phyloP scores from a whole-genome alignment of 2,888 invertebrate species.

The Lepidocyrtinus sp. region DNA sequence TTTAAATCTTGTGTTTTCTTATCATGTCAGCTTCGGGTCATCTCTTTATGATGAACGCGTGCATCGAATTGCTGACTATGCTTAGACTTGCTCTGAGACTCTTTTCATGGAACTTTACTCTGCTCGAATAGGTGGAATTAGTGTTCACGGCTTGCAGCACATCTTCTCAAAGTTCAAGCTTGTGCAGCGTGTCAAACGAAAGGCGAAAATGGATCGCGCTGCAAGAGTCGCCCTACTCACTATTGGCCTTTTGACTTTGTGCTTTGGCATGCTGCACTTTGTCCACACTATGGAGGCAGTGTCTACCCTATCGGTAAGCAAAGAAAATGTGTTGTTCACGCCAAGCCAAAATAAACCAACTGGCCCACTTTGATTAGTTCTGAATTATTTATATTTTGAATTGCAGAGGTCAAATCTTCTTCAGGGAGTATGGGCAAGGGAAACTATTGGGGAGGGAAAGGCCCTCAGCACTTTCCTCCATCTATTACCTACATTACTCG shows the following conservation, averaged over 20 bases:
- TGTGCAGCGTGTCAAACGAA: slow-evolving; percentile 57
- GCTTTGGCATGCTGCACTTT: slow-evolving; percentile 61
- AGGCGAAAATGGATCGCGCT: slow-evolving; percentile 57
- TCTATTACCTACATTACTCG: slow-evolving; percentile 49
- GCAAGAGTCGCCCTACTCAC: slow-evolving; percentile 62
- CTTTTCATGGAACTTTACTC: slow-evolving; percentile 13
- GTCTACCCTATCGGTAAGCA: slow-evolving; percentile 40
- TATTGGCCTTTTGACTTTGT: slow-evolving; percentile 54
- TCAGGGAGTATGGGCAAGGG: no score
- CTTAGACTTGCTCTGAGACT: background rate
- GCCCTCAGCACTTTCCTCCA: background rate
- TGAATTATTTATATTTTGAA: no score
- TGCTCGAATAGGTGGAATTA: slow-evolving; percentile 29
- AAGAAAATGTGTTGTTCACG: no score
- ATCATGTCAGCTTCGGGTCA: no score
- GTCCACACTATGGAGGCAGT: slow-evolving; percentile 50
- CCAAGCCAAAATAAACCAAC: no score
- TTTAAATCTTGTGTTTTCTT: slow-evolving; percentile 10
- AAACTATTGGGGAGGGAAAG: background rate
- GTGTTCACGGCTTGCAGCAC: slow-evolving; percentile 38
- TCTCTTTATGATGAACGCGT: background rate
- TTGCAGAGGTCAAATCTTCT: no score
- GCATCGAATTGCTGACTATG: background rate
- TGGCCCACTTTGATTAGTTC: no score
- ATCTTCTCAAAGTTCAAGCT: slow-evolving; percentile 59